Base-by-base conservation (phyloP, 2,797 vertebrate species). In the Phoxinus dragarum region DNA sequence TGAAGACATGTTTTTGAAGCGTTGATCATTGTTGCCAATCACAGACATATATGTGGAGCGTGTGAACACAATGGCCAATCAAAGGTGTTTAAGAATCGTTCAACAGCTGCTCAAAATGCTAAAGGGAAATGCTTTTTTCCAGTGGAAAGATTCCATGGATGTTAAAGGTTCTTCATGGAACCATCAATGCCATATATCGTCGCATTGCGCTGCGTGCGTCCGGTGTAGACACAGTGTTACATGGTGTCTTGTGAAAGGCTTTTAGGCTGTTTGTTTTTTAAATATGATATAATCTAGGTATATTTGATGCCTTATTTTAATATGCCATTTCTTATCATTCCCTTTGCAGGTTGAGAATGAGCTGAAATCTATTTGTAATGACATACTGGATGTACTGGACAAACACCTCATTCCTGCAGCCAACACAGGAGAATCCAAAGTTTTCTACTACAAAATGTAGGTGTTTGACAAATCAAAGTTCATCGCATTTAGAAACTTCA, bases 401-500 rank as follows among this genome's bases (percentile, higher is more conserved):
- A 97, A 99, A 94, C 97, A 99, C 94, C 98, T 99, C 95, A 99
- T 99, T 96, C 95, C 96, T 95, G 95, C 97, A 90, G 97, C 98
- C 90, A 95, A 93, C 93, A 95, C 96, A 89, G 98, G 98, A 95
- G 97, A 99, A 92, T 99, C 98, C 67, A 99, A 98, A 96, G 98
- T 99, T 96, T 99, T 99, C 96, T 99, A 98, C 96, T 98, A 99
- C 95, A 98, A 99, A 98, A 99, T 99, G 98, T 99, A 95, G 38
- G 98, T 89, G 31, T 36, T 71, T 27, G 38, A 44, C 36, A 14
- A 82, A 11, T 10, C n/a, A 7, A 49, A 69, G 52, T 17, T 27
- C 31, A 75, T 38, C n/a, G 31, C 31, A 54, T 75, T 75, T 2
- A 23, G 3, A 34, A 34, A 3, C 73, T 23, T 75, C 11, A 52